phyloP scores from a whole-genome alignment of 2,888 invertebrate genomes.

The Heliconius erato region DNA sequence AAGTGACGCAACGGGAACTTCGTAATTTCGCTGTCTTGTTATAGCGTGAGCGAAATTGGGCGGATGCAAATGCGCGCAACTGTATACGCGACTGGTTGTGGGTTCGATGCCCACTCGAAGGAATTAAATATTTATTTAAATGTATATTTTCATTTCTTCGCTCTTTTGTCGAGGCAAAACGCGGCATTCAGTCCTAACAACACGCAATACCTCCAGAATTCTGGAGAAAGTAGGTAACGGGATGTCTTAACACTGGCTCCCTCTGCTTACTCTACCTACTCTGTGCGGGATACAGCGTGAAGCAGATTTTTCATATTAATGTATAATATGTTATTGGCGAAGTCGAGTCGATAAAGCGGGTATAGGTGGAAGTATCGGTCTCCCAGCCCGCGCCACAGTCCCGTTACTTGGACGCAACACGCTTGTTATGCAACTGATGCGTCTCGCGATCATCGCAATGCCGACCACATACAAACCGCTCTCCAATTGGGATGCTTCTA shows the following conservation, averaged over 20 bases:
- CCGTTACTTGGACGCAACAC: constrained; percentile 79
- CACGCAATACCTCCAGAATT: too few species aligned
- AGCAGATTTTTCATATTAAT: constrained; percentile 45
- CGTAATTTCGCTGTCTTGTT: constrained; percentile 62
- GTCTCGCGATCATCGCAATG: constrained; percentile 59
- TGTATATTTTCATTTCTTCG: too few species aligned
- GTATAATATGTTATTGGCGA: constrained; percentile 59
- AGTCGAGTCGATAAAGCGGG: constrained; percentile 59
- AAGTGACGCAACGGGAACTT: constrained; percentile 70
- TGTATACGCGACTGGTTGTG: too few species aligned
- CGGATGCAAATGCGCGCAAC: constrained; percentile 62
- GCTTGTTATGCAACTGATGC: constrained; percentile 82
- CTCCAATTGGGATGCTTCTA: constrained; percentile 38
- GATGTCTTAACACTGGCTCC: too few species aligned
- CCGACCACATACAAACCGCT: constrained; percentile 38
- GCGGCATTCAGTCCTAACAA: too few species aligned
- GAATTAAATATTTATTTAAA: too few species aligned
- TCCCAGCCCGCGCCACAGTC: constrained; percentile 65
- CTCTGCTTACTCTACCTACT: too few species aligned
- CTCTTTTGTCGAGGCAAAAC: too few species aligned
- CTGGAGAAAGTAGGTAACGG: too few species aligned
- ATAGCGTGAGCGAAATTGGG: constrained; percentile 60
- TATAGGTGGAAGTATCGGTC: constrained; percentile 50
- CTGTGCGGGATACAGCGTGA: too few species aligned
- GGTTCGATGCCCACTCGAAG: too few species aligned